These are phyloP conservation scores for Spondyliosoma cantharus DNA, from an alignment of 2,797 vertebrate species.

Conservation along the genomic window DNA sequence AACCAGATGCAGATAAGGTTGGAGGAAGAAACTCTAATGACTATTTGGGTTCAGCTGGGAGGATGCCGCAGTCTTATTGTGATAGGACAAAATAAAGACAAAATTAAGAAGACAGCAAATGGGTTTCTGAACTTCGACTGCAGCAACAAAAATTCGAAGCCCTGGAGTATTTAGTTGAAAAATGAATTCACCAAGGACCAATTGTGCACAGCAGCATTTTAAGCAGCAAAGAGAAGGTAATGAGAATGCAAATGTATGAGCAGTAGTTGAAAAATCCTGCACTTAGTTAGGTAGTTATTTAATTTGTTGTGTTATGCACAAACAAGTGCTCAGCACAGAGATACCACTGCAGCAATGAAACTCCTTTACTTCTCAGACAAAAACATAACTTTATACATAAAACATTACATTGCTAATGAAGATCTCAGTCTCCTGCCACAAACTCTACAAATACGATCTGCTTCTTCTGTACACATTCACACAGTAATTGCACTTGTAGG, in stretches of 20 bases:
- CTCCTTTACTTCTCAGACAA: not conserved
- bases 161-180: not conserved
- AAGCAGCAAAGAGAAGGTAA: not conserved
- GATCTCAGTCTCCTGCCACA: not conserved
- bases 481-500: too few species aligned
- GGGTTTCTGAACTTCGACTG: conserved; percentile 6
- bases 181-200: not conserved
- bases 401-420: not conserved
- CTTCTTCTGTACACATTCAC: too few species aligned
- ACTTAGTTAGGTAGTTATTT: not conserved
- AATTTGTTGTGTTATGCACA: not conserved
- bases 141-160: conserved; percentile 18
- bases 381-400: not conserved
- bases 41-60: conserved; percentile 3
- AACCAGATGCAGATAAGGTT: conserved; percentile 50
- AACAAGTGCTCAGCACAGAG: not conserved
- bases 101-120: conserved; percentile 27
- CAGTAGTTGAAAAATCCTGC: not conserved
- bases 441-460: not conserved
- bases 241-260: not conserved
- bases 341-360: not conserved
- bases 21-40: conserved; percentile 42
- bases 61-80: conserved; percentile 6
- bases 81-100: conserved; percentile 6
- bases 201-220: conserved; percentile 1